These are phyloP conservation scores for Perognathus longimembris DNA, from an alignment of 2,113 vertebrate genomes.

Conservation along the genomic window DNA sequence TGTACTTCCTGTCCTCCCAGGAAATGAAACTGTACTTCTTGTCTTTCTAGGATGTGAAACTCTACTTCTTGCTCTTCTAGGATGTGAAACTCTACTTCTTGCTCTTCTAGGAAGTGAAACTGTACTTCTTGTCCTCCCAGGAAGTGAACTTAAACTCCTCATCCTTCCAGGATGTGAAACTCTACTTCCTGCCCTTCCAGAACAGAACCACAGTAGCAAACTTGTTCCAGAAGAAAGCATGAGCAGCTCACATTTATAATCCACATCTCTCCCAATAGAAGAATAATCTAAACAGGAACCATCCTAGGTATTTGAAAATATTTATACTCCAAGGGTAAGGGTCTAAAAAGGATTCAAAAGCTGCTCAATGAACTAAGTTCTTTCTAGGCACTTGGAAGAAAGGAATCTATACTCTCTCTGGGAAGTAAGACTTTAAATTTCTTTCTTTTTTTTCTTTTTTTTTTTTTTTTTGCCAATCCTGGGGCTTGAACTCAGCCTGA, in stretches of 20 bases:
- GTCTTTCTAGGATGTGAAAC: too few relatives aligned
- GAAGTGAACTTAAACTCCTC: too few relatives aligned
- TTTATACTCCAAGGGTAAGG: neutral
- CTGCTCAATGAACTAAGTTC: neutral
- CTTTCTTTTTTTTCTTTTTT: neutral
- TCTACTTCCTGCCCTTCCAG: too few relatives aligned
- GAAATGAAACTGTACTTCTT: too few relatives aligned
- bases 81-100: neutral
- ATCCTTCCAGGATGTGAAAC: too few relatives aligned
- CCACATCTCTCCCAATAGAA: neutral
- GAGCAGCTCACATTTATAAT: neutral
- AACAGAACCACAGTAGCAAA: neutral
- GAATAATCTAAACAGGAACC: neutral
- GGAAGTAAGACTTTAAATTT: neutral
- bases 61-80: too few relatives aligned
- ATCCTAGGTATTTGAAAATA: neutral
- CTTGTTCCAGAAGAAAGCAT: neutral
- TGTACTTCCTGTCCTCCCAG: neutral
- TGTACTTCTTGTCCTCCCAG: too few relatives aligned
- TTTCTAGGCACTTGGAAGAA: neutral
- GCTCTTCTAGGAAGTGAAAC: too few relatives aligned
- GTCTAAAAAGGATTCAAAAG: neutral
- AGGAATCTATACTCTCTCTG: neutral
- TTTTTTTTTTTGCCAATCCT: too few relatives aligned
- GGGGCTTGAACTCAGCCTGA: too few relatives aligned